Percentiles rank a stretch among this genome's conserved stretches.
phyloP scores from a whole-genome alignment of 2,797 vertebrate genomes.

The Schizopygopsis malacanthus region DNA sequence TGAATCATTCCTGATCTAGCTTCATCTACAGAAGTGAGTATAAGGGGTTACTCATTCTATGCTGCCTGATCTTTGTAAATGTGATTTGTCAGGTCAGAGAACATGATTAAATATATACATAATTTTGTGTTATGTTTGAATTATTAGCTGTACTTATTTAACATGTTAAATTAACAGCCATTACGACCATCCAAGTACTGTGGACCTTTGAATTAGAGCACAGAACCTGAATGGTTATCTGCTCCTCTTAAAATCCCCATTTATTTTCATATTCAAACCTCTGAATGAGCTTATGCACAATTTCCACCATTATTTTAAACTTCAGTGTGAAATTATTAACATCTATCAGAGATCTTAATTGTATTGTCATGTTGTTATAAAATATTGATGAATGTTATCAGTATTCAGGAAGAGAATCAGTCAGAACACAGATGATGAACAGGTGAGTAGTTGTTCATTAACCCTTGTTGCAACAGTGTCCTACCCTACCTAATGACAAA shows the following conservation, averaged over 20 bases:
- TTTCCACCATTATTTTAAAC: background rate
- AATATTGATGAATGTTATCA: background rate
- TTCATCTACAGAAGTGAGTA: no score
- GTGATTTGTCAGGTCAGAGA: background rate
- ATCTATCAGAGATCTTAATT: background rate
- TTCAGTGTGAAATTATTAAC: background rate
- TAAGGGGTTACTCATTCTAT: background rate
- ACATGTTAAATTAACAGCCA: background rate
- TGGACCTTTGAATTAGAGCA: background rate
- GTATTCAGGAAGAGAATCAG: background rate
- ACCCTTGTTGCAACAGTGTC: conserved; percentile 18
- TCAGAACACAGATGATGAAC: background rate
- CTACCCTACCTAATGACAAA: conserved; percentile 18
- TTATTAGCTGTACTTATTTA: background rate
- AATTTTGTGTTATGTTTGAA: background rate
- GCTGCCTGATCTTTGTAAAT: background rate
- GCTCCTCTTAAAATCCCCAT: background rate
- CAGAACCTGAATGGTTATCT: background rate
- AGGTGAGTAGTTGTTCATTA: conserved; percentile 32
- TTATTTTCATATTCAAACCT: conserved; percentile 21
- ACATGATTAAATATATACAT: background rate
- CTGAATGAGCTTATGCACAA: conserved; percentile 4
- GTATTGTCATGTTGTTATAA: background rate
- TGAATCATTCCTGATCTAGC: no score
- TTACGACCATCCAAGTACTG: background rate